Base-by-base conservation (phyloP, 2,113 vertebrate species). In the Apodemus speciosus region DNA sequence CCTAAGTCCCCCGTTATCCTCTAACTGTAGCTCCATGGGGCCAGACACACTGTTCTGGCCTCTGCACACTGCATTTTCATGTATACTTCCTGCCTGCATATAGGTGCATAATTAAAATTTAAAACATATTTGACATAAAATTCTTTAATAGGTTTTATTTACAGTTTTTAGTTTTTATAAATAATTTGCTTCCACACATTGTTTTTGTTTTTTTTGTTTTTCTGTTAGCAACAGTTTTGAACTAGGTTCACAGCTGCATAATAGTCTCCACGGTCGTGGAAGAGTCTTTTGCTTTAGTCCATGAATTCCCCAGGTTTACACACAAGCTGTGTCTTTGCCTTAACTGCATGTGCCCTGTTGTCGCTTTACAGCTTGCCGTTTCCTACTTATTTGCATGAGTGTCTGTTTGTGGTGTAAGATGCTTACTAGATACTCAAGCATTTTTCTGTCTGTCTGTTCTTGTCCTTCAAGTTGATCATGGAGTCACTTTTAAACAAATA, bases 171-270 rank as follows among this genome's bases (percentile, higher is more conserved):
- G 11, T n/a, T 66, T 60, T 79, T 46, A 91, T 68, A 80, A 84
- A 27, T 83, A 0, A 80, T 51, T 92, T 38, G 16, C 58, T 93
- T 89, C 6, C n/a, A 6, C 35, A 30, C 27, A 64, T 15, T 76
- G 51, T 89, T 51, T 40, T 58, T 58, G 60, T 2, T 40, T 60
- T 25, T 53, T 49, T 69, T 69, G 51, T 85, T 87, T 66, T 75
- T 83, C 66, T 66, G 20, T 2, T 83, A 13, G 69, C 40, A 72
- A 56, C 81, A 88, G 46, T 72, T 95, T 64, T 35, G 80, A 86
- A 13, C 15, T 62, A 91, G 56, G 89, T 62, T 76, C 2, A 79
- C 9, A 79, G 51, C 38, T 66, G 38, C 21, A 35, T 75, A 71
- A 21, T 73, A 86, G 5, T 51, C 27, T 56, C 38, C 27, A n/a